Conservation (phyloP, 2,113 vertebrate species). For the Meriones unguiculatus region DNA sequence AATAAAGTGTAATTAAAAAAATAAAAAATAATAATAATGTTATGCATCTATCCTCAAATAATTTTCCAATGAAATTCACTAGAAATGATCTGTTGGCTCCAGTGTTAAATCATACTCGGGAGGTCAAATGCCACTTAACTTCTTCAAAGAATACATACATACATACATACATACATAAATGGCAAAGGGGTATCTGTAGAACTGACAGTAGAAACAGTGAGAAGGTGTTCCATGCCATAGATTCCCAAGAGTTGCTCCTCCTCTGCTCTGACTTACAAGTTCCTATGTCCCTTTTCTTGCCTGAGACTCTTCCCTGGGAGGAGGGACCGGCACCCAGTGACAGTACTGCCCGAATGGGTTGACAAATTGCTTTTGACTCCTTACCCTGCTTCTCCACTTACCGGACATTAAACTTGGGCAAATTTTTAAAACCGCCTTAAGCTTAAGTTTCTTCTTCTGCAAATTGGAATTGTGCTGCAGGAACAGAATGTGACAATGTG, state of each 20-base stretch:
- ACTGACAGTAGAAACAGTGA: not conserved
- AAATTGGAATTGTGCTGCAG: conserved; percentile 66
- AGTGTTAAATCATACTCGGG: not conserved
- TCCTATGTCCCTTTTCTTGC: not conserved
- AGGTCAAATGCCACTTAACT: not conserved
- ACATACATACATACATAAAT: not conserved
- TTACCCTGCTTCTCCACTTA: not conserved
- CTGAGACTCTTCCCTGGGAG: not conserved
- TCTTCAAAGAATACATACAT: not conserved
- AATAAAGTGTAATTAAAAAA: no score
- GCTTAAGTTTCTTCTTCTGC: conserved; percentile 49
- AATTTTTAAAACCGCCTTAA: conserved; percentile 66
- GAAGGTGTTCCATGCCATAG: not conserved
- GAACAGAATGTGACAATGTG: conserved; percentile 70
- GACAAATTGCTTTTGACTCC: conserved; percentile 37
- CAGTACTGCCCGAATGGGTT: not conserved
- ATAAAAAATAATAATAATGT: not conserved
- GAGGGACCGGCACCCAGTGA: not conserved
- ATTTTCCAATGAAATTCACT: not conserved
- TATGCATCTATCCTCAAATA: not conserved
- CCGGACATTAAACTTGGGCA: conserved; percentile 5
- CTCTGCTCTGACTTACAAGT: not conserved
- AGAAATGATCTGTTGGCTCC: not conserved
- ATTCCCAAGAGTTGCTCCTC: not conserved
- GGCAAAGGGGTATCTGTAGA: not conserved